A percentile compares a stretch with the other conserved stretches of the same genome.
Conservation (phyloP, 2,888 invertebrate genomes). For the Ypsolopha scabrella region DNA sequence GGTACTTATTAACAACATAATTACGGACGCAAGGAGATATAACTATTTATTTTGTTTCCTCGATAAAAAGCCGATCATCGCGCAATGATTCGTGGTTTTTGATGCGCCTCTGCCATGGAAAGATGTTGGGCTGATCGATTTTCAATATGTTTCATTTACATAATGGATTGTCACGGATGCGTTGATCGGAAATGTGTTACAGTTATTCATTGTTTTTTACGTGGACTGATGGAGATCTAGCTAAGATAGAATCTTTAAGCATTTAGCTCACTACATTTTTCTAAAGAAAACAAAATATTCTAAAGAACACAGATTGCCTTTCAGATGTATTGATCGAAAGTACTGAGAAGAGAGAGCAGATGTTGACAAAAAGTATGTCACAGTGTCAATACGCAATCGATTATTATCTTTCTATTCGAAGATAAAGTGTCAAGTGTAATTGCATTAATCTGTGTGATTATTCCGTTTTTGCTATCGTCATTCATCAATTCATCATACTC, state of each 20-base stretch:
- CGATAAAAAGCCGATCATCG: constrained; percentile 42
- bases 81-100: constrained; percentile 53
- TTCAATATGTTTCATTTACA: constrained; percentile 2
- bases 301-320: too few species aligned
- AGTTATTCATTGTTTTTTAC: background rate
- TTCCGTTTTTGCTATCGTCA: too few species aligned
- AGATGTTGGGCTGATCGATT: background rate
- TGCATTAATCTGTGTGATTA: constrained; percentile 6
- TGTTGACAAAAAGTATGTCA: too few species aligned
- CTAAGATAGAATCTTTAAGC: too few species aligned
- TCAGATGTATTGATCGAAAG: too few species aligned
- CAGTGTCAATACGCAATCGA: too few species aligned
- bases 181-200: background rate
- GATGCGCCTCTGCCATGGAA: background rate
- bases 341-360: too few species aligned
- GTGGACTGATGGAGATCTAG: background rate
- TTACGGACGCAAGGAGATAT: constrained; percentile 59
- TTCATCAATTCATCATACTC: too few species aligned
- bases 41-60: constrained; percentile 61
- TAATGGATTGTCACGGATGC: constrained; percentile 2
- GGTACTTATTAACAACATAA: constrained; percentile 64
- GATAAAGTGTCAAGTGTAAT: constrained; percentile 3
- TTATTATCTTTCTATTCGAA: too few species aligned
- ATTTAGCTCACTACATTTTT: too few species aligned
- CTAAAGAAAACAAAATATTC: too few species aligned